Conservation (phyloP, 2,888 invertebrate genomes). For the Mesorhabditis spiculigera region DNA sequence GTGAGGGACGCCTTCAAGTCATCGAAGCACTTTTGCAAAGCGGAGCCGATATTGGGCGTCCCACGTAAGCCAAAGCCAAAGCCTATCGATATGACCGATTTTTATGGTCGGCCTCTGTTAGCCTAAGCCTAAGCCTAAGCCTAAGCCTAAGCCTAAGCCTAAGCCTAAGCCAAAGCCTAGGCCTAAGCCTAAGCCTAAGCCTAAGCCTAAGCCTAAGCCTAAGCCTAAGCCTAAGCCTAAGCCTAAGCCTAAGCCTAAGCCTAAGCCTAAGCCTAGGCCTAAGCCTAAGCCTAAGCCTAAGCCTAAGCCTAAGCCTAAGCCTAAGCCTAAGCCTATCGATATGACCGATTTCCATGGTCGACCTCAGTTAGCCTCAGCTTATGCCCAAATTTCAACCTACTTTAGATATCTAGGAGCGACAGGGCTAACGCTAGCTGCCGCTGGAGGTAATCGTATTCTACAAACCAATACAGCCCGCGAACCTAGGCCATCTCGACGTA, state of each 20-base stretch:
- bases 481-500: conserved; percentile 32
- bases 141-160: conserved; percentile 1
- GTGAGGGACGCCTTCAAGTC: conserved; percentile 47
- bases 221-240: conserved; percentile 5
- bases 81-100: too few relatives aligned
- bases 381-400: too few relatives aligned
- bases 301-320: too few relatives aligned
- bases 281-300: too few relatives aligned
- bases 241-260: too few relatives aligned
- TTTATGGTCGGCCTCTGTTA: too few relatives aligned
- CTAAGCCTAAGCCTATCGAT: too few relatives aligned
- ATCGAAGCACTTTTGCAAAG: conserved; percentile 47
- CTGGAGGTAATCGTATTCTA: conserved; percentile 20
- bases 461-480: not conserved
- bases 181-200: conserved; percentile 3
- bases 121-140: conserved; percentile 5
- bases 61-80: conserved; percentile 23
- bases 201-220: conserved; percentile 1
- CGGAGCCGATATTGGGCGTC: conserved; percentile 34
- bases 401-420: conserved; percentile 28
- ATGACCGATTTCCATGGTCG: too few relatives aligned
- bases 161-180: not conserved
- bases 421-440: conserved; percentile 35
- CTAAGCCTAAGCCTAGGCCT: too few relatives aligned
- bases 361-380: too few relatives aligned